A percentile compares a stretch with the other conserved stretches of the same genome.
phyloP scores from a whole-genome alignment of 2,113 vertebrate species.

The Peucedramus taeniatus region DNA sequence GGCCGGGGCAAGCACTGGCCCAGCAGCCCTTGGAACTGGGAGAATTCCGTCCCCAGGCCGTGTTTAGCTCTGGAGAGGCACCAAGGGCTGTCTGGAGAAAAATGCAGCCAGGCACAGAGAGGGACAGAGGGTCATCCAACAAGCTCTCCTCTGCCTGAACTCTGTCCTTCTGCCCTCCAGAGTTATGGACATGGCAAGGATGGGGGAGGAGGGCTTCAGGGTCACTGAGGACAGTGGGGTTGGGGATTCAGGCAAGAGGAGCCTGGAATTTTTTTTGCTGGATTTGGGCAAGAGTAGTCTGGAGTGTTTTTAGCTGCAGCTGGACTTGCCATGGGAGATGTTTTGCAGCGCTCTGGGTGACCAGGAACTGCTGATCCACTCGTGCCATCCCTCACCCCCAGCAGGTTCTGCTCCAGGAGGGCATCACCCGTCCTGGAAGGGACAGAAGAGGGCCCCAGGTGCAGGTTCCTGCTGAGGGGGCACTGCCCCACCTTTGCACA shows the following conservation, averaged over 20 bases:
- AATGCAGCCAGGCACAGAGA: not conserved
- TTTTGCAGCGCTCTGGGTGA: not conserved
- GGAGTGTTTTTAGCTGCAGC: not conserved
- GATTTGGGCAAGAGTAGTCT: not conserved
- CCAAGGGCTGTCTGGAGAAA: not conserved
- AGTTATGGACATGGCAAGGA: not conserved
- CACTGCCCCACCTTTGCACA: not conserved
- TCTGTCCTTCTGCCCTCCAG: not conserved
- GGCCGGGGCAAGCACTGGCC: not conserved
- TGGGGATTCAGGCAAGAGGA: not conserved
- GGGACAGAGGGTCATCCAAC: not conserved
- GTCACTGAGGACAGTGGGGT: not conserved
- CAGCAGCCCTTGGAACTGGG: not conserved
- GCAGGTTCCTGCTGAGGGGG: not conserved
- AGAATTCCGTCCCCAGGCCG: not conserved
- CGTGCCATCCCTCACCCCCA: not conserved
- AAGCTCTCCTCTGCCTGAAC: not conserved
- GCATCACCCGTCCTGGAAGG: not conserved
- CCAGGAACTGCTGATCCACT: not conserved
- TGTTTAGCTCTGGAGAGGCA: not conserved
- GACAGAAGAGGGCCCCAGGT: not conserved
- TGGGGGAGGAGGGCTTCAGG: not conserved
- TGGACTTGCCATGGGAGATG: not conserved
- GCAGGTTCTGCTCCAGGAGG: not conserved
- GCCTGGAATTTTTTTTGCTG: not conserved